Evolutionary conservation across 2,888 invertebrate genomes (phyloP).

Genomic region (Timema podura): DNA sequence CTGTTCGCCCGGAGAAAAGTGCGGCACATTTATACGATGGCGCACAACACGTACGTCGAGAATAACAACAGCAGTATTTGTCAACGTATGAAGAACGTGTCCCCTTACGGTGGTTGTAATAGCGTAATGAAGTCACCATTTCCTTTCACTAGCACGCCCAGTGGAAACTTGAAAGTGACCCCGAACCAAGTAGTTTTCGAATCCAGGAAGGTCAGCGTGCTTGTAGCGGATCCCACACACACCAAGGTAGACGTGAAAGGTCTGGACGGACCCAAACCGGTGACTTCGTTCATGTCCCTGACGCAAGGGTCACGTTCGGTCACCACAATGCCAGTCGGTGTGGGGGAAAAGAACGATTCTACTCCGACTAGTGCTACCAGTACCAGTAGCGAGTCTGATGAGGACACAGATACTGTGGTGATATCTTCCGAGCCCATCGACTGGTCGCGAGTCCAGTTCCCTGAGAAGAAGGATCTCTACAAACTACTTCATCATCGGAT

Average conservation of each 20-base stretch:
- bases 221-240: constrained; percentile 61
- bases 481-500: constrained; percentile 61
- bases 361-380: too few relatives aligned
- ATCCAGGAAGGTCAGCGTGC: constrained; percentile 62
- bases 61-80: too few relatives aligned
- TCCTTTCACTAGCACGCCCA: constrained; percentile 63
- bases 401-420: too few relatives aligned
- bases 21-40: too few relatives aligned
- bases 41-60: too few relatives aligned
- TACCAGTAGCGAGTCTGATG: too few relatives aligned
- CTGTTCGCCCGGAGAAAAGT: too few relatives aligned
- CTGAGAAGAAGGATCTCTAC: constrained; percentile 63
- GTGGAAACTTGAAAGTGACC: constrained; percentile 64
- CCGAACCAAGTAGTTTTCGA: constrained; percentile 69
- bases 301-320: too few relatives aligned
- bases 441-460: constrained; percentile 59
- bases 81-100: too few relatives aligned
- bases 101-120: not conserved
- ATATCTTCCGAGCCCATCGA: constrained; percentile 48
- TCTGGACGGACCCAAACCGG: not conserved
- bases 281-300: too few relatives aligned
- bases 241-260: constrained; percentile 57
- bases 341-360: too few relatives aligned
- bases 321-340: too few relatives aligned
- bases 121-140: constrained; percentile 43